These are phyloP conservation scores for Ophthalmolycus amberensis DNA, from an alignment of 2,113 vertebrate species.

Conservation along the genomic window DNA sequence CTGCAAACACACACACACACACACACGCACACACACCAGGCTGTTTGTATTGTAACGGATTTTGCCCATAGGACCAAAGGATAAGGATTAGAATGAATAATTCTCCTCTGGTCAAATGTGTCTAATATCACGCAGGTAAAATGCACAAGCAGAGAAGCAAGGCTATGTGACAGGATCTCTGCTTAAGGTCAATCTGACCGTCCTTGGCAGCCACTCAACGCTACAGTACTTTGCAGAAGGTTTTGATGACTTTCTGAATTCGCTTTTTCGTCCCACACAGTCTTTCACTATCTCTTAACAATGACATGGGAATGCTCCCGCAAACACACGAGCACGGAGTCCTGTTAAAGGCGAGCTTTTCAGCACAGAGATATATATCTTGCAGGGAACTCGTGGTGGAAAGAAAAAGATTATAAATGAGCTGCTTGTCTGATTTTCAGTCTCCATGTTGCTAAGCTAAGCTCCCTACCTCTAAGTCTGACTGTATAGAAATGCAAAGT, in stretches of 20 bases:
- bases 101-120: not conserved
- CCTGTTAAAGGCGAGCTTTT: conserved; percentile 35
- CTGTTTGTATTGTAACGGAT: not conserved
- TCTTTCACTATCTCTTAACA: conserved; percentile 13
- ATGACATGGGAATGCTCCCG: conserved; percentile 12
- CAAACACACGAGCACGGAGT: conserved; percentile 25
- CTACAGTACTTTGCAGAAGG: conserved; percentile 25
- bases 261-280: conserved; percentile 18
- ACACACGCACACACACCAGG: not conserved
- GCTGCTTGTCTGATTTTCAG: conserved; percentile 46
- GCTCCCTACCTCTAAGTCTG: conserved; percentile 30
- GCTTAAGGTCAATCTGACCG: conserved; percentile 19
- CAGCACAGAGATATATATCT: conserved; percentile 50
- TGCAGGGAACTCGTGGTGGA: conserved; percentile 54
- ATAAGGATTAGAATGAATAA: not conserved
- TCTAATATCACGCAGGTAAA: conserved; percentile 7
- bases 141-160: conserved; percentile 11
- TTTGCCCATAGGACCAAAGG: not conserved
- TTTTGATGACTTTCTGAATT: conserved; percentile 41
- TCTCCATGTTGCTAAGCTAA: conserved; percentile 43
- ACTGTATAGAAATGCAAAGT: conserved; percentile 47
- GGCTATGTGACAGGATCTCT: not conserved
- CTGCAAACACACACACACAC: not conserved
- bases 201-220: conserved; percentile 30
- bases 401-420: conserved; percentile 58